These are phyloP conservation scores for Chrysopa pallens DNA, from an alignment of 1,140 invertebrate species.

Conservation along the genomic window DNA sequence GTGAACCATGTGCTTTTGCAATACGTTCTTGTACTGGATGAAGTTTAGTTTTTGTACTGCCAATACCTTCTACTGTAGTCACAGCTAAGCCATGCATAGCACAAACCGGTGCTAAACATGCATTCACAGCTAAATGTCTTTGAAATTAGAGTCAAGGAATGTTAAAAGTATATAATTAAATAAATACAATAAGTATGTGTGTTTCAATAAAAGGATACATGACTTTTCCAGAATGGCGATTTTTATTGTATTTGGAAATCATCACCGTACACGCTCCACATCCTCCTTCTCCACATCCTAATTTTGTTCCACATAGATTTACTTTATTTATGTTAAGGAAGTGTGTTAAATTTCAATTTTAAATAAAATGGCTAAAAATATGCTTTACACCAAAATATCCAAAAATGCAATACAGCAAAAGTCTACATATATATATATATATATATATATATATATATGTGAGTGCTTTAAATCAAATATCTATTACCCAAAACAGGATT, in stretches of 20 bases:
- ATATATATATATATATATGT: too few relatives aligned
- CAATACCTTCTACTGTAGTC: constrained; percentile 72
- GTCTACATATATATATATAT: too few relatives aligned
- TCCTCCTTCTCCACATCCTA: constrained; percentile 36
- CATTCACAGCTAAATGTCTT: constrained; percentile 71
- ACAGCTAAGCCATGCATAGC: constrained; percentile 61
- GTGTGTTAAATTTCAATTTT: too few relatives aligned
- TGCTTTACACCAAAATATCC: too few relatives aligned
- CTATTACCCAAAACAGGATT: too few relatives aligned
- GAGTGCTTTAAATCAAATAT: too few relatives aligned
- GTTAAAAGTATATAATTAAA: neutral
- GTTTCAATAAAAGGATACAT: neutral
- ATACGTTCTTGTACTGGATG: constrained; percentile 69
- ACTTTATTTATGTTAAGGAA: constrained; percentile 16
- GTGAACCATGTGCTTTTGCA: constrained; percentile 65
- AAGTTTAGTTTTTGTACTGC: constrained; percentile 40
- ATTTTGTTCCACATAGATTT: constrained; percentile 30
- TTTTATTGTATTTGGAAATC: constrained; percentile 27
- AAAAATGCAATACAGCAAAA: too few relatives aligned
- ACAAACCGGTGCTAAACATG: constrained; percentile 65
- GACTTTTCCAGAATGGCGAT: constrained; percentile 21
- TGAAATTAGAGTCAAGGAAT: constrained; percentile 1
- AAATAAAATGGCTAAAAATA: too few relatives aligned
- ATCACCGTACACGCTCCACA: constrained; percentile 39
- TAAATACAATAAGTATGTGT: neutral